phyloP scores from a whole-genome alignment of 2,888 invertebrate species.

The Caenorhabditis sp. region DNA sequence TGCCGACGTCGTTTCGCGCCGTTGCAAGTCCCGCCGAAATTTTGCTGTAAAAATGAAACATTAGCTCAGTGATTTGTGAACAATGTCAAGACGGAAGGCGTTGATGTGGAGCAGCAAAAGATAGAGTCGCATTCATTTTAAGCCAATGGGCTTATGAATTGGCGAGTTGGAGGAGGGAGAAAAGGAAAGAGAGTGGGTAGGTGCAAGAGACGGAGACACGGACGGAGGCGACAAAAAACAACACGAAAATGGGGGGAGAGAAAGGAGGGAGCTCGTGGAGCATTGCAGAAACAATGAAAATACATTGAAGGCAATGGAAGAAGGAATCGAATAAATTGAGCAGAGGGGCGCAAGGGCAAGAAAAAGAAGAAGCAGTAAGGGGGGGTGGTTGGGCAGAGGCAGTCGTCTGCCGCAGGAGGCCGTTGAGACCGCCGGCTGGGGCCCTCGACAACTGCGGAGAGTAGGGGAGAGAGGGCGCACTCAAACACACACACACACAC shows the following conservation, averaged over 20 bases:
- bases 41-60: conserved; percentile 53
- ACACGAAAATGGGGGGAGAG: conserved; percentile 14
- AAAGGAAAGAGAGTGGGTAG: conserved; percentile 30
- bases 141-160: conserved; percentile 53
- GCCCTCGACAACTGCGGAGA: conserved; percentile 49
- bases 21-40: conserved; percentile 63
- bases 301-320: conserved; percentile 38
- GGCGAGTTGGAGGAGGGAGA: conserved; percentile 40
- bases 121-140: conserved; percentile 43
- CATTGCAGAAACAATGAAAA: conserved; percentile 32
- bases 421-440: conserved; percentile 51
- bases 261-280: conserved; percentile 14
- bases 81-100: conserved; percentile 5
- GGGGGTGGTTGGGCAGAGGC: too few species aligned
- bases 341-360: conserved; percentile 10
- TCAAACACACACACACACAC: conserved; percentile 44
- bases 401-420: conserved; percentile 10
- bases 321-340: conserved; percentile 19
- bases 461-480: conserved; percentile 17
- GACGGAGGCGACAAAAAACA: conserved; percentile 22
- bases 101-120: conserved; percentile 3
- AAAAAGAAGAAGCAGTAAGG: conserved; percentile 20
- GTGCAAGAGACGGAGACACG: conserved; percentile 38
- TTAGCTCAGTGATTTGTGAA: conserved; percentile 17
- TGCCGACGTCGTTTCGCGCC: conserved; percentile 62